A percentile compares a stretch with the other conserved stretches of the same genome.
These are phyloP conservation scores for Osedax frankpressi DNA, from an alignment of 2,888 invertebrate genomes.

Conservation along the genomic window DNA sequence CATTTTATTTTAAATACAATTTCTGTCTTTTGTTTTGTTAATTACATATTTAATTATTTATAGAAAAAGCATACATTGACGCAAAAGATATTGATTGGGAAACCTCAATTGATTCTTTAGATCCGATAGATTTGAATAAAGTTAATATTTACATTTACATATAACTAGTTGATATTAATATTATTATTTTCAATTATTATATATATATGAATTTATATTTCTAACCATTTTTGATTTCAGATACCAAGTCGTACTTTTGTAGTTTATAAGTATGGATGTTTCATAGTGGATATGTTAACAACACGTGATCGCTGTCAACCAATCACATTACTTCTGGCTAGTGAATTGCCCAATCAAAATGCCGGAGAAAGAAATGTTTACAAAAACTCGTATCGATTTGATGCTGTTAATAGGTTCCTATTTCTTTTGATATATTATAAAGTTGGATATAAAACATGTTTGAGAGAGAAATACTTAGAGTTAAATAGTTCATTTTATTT, in stretches of 20 bases:
- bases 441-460: too few species aligned
- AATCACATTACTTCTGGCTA: constrained; percentile 39
- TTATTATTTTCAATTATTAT: background rate
- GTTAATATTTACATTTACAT: constrained; percentile 22
- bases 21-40: too few species aligned
- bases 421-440: too few species aligned
- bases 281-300: constrained; percentile 35
- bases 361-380: constrained; percentile 36
- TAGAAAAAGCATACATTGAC: constrained; percentile 37
- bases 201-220: background rate
- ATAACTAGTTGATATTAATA: background rate
- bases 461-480: too few species aligned
- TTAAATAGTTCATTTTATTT: too few species aligned
- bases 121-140: constrained; percentile 39
- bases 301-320: constrained; percentile 37
- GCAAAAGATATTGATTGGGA: constrained; percentile 35
- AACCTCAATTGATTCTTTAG: background rate
- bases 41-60: too few species aligned
- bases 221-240: background rate
- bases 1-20: too few species aligned
- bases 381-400: constrained; percentile 39
- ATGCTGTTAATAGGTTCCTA: constrained; percentile 34
- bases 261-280: constrained; percentile 43
- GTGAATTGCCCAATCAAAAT: constrained; percentile 38
- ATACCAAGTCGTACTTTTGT: constrained; percentile 34